Evolutionary conservation across 2,888 invertebrate genomes (phyloP).

Genomic region (Clanis bilineata): DNA sequence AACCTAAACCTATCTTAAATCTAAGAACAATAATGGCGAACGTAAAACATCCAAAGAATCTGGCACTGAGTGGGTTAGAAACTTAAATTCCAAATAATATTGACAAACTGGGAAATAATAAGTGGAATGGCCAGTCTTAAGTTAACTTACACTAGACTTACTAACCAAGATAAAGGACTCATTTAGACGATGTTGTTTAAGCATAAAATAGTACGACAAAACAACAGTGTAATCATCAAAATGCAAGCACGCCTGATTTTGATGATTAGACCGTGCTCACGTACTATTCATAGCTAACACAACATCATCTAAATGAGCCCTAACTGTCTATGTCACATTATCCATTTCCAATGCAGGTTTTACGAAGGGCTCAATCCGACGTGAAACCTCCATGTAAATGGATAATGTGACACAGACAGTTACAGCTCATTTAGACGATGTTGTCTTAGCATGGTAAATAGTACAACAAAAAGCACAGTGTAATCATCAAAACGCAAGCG

Average conservation of each 20-base stretch:
- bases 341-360: background rate
- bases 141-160: background rate
- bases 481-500: background rate
- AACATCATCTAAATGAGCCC: background rate
- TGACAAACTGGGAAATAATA: background rate
- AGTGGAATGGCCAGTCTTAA: background rate
- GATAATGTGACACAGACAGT: no score
- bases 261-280: background rate
- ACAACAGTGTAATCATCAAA: background rate
- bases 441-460: background rate
- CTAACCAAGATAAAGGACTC: background rate
- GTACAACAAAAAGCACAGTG: background rate
- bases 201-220: background rate
- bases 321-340: background rate
- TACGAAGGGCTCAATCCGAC: background rate
- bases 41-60: background rate
- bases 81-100: background rate
- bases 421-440: no score
- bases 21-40: background rate
- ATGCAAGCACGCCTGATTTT: background rate
- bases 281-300: background rate
- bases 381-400: background rate
- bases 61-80: background rate
- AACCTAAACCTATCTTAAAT: background rate
- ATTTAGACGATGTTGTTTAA: background rate